Percentiles rank a stretch among this genome's conserved stretches.
phyloP scores from a whole-genome alignment of 1,140 invertebrate species.

The Idris sp. region DNA sequence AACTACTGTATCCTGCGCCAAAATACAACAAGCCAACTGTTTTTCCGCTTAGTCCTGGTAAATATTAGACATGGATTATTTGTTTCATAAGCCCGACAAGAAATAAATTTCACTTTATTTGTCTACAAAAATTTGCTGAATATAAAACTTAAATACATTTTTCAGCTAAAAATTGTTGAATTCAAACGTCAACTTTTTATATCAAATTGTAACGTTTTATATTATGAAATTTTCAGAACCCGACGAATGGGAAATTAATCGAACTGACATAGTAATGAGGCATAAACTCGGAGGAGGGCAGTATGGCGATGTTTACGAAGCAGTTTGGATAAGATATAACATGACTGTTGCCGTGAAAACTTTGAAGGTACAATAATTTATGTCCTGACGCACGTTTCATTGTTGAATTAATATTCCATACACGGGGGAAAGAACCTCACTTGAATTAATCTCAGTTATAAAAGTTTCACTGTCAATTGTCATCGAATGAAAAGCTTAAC shows the following conservation, averaged over 20 bases:
- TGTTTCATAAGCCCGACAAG: conserved; percentile 20
- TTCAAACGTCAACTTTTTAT: too few relatives aligned
- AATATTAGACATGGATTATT: conserved; percentile 23
- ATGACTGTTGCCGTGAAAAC: conserved; percentile 99
- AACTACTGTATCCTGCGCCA: conserved; percentile 96
- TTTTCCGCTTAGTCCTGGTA: conserved; percentile 91
- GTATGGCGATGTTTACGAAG: conserved; percentile 99
- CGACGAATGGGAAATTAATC: conserved; percentile 98
- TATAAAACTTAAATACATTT: too few relatives aligned
- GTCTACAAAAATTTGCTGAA: too few relatives aligned
- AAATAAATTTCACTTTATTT: too few relatives aligned
- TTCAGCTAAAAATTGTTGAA: too few relatives aligned
- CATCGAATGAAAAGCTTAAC: too few relatives aligned
- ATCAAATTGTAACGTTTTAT: too few relatives aligned
- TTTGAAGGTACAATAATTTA: conserved; percentile 83
- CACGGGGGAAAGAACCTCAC: too few relatives aligned
- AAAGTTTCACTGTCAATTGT: too few relatives aligned
- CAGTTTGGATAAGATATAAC: conserved; percentile 97
- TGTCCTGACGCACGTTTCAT: not conserved
- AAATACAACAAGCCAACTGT: conserved; percentile 98
- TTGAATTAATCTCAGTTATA: too few relatives aligned
- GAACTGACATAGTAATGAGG: conserved; percentile 99
- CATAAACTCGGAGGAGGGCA: conserved; percentile 98
- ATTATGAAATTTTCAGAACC: conserved; percentile 81
- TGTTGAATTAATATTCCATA: not conserved